Evolutionary conservation across 1,140 invertebrate genomes (phyloP).

Genomic region (Cherax destructor): DNA sequence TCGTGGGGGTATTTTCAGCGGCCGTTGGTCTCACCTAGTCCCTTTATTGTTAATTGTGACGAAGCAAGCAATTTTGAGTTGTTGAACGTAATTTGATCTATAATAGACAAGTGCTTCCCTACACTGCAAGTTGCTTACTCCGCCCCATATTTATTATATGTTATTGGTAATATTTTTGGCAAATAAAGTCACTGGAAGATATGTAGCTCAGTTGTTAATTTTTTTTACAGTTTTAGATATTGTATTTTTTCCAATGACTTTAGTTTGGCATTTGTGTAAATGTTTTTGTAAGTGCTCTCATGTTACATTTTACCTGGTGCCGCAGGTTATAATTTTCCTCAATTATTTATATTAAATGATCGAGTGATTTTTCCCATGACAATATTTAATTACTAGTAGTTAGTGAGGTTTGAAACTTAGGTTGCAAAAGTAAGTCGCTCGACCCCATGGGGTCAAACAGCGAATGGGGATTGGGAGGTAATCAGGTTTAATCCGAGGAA

Average conservation of each 20-base stretch:
- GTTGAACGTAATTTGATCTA: background rate
- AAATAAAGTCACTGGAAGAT: constrained; percentile 8
- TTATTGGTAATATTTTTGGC: background rate
- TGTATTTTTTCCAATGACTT: constrained; percentile 24
- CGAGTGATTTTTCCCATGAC: constrained; percentile 51
- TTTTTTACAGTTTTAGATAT: background rate
- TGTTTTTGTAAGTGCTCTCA: background rate
- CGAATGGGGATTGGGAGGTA: background rate
- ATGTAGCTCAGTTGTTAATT: background rate
- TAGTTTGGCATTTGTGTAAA: background rate
- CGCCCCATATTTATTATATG: constrained; percentile 7
- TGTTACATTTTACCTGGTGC: background rate
- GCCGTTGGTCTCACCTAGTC: constrained; percentile 21
- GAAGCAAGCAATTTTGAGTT: constrained; percentile 6
- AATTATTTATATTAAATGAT: constrained; percentile 34
- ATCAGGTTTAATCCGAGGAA: no score
- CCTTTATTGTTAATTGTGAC: constrained; percentile 5
- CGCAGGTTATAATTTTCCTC: constrained; percentile 7
- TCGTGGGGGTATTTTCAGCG: constrained; percentile 23
- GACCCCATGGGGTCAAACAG: background rate
- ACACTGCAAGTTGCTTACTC: constrained; percentile 10
- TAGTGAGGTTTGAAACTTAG: background rate
- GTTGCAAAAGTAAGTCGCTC: background rate
- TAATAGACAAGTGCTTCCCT: background rate
- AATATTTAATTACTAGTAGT: constrained; percentile 41